Evolutionary conservation across 1,140 invertebrate genomes (phyloP), one percentile per base, ranked within the genome.

Genomic region (Rhopalosiphum padi): DNA sequence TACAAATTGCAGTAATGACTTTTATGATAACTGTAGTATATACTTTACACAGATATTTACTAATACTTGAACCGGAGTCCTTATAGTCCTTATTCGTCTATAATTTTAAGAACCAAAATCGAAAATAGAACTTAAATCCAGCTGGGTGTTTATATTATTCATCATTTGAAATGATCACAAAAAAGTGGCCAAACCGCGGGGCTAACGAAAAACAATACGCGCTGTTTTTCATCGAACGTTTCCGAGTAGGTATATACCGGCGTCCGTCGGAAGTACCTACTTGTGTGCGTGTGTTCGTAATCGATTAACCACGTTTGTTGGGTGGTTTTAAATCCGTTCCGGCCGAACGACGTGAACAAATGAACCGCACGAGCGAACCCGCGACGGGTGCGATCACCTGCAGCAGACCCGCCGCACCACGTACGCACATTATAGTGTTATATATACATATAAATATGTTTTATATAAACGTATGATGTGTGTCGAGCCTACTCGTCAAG

Each of bases 321-420:
- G 77, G n/a, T 41, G 41, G 83, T 85, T 92, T 83, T 37, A 46
- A 83, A 85, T 37, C 68, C n/a, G 91, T 92, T 92, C 77, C 68
- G 91, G 91, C 46, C 77, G 77, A 92, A 92, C 77, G 91, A 53
- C 43, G 60, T 25, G 60, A 46, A 77, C 91, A 53, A 83, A 85
- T 37, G 91, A 83, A 92, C 90, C 91, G 91, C 91, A 92, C 91
- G 91, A 92, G 91, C 91, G 91, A 85, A 51, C 77, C 35, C 91
- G 46, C 22, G 46, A 23, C 43, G 60, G 25, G 35, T 48, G 30
- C 48, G 41, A 55, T 60, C 30, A 48, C 55, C 41, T 77, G 37
- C 90, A 46, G 41, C 90, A n/a, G 43, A 30, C 25, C 8, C 51
- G 53, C 23, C 55, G 51, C 51, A 41, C 46, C 88, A 8, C 82